phyloP scores from a whole-genome alignment of 2,888 invertebrate species.

The Euplexia lucipara region DNA sequence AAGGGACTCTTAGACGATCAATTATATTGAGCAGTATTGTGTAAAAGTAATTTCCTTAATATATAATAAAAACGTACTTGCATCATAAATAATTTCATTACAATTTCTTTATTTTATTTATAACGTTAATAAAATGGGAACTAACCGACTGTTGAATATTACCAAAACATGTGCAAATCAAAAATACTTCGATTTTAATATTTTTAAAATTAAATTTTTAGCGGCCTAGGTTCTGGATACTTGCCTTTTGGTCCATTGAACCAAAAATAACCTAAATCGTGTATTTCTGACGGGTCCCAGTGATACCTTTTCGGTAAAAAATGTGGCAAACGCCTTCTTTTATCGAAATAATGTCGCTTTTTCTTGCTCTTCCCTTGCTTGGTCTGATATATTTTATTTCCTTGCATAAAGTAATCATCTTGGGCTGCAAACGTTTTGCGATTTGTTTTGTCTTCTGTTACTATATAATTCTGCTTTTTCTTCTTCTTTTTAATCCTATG shows the following conservation, averaged over 20 bases:
- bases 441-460: background rate
- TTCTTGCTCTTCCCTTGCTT: background rate
- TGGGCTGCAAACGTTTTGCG: background rate
- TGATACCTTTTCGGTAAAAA: constrained; percentile 80
- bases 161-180: too few relatives aligned
- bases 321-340: constrained; percentile 66
- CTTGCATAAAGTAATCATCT: constrained; percentile 27
- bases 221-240: constrained; percentile 37
- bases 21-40: too few relatives aligned
- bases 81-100: too few relatives aligned
- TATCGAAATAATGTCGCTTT: background rate
- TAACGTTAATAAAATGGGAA: too few relatives aligned
- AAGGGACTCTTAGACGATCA: too few relatives aligned
- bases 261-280: constrained; percentile 77
- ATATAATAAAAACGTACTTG: too few relatives aligned
- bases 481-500: background rate
- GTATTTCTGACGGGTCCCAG: constrained; percentile 73
- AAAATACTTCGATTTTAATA: too few relatives aligned
- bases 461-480: background rate
- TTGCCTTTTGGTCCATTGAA: constrained; percentile 76
- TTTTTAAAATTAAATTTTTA: background rate
- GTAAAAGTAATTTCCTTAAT: too few relatives aligned
- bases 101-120: too few relatives aligned
- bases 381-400: constrained; percentile 19
- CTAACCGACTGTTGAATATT: too few relatives aligned